phyloP scores from a whole-genome alignment of 2,113 vertebrate species.

The Alexandromys fortis region DNA sequence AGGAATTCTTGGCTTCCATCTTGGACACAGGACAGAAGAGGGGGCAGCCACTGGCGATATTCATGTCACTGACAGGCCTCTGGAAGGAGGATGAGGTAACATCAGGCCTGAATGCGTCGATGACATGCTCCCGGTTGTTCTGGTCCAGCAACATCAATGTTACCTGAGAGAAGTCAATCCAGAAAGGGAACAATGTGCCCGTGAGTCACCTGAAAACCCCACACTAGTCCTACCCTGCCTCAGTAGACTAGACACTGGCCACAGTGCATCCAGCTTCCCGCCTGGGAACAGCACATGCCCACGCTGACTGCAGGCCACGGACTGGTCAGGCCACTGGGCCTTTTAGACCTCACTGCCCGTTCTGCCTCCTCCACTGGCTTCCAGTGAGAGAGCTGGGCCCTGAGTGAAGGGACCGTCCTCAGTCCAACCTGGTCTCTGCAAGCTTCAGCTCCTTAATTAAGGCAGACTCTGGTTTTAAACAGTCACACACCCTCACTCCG shows the following conservation, averaged over 20 bases:
- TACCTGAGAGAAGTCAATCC: slow-evolving; percentile 86
- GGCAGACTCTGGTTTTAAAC: background rate
- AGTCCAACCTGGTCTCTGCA: background rate
- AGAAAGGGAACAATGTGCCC: background rate
- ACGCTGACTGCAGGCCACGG: no score
- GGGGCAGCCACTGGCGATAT: slow-evolving; percentile 98
- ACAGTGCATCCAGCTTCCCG: no score
- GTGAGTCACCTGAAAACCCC: background rate
- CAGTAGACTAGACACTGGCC: background rate
- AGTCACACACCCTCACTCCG: background rate
- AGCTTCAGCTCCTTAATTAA: background rate
- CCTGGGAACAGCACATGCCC: background rate
- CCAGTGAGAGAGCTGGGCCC: no score
- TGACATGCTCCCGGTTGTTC: slow-evolving; percentile 96
- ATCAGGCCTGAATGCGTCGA: slow-evolving; percentile 96
- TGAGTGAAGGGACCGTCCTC: no score
- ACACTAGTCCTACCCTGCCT: accelerated
- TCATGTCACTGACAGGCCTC: slow-evolving; percentile 94
- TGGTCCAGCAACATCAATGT: slow-evolving; percentile 98
- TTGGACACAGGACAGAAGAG: slow-evolving; percentile 95
- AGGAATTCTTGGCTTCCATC: slow-evolving; percentile 93
- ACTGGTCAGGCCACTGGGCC: background rate
- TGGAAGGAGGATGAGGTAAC: slow-evolving; percentile 95
- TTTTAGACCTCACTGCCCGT: accelerated
- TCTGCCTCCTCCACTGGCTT: background rate